Percentiles rank a stretch among this genome's conserved stretches.
Conservation (phyloP, 2,888 invertebrate species). For the Pilophorus perplexus region DNA sequence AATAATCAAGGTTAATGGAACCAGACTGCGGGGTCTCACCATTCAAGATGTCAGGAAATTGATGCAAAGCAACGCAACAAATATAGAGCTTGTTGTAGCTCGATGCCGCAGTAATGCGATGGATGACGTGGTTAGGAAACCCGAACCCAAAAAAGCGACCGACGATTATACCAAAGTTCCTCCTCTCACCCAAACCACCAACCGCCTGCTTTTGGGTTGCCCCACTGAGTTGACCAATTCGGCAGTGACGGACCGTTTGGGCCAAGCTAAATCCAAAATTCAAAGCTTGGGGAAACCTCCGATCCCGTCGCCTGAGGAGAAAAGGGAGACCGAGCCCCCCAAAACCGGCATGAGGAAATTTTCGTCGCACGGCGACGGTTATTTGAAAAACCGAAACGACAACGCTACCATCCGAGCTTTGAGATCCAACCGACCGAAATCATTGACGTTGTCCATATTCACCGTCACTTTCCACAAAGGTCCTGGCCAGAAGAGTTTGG, state of each 20-base stretch:
- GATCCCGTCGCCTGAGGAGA: constrained; percentile 41
- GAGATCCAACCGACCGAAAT: constrained; percentile 50
- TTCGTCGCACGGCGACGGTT: constrained; percentile 51
- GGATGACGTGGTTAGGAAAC: constrained; percentile 5
- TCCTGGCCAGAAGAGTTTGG: constrained; percentile 77
- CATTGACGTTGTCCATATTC: constrained; percentile 52
- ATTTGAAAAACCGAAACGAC: constrained; percentile 47
- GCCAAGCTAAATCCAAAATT: neutral
- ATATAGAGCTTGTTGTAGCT: constrained; percentile 55
- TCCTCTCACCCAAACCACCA: constrained; percentile 37
- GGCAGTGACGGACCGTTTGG: neutral
- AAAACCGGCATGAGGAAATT: constrained; percentile 56
- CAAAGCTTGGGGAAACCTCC: constrained; percentile 44
- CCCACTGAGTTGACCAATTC: constrained; percentile 8
- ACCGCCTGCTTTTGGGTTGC: constrained; percentile 24
- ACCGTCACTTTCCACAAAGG: constrained; percentile 75
- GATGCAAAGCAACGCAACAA: constrained; percentile 53
- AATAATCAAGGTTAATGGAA: constrained; percentile 84
- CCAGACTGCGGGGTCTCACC: constrained; percentile 70
- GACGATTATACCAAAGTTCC: constrained; percentile 28
- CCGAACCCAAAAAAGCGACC: constrained; percentile 1
- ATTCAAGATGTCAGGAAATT: constrained; percentile 60
- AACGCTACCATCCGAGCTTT: constrained; percentile 23
- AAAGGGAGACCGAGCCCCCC: constrained; percentile 44
- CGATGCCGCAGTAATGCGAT: constrained; percentile 27